Conservation (phyloP, 2,797 vertebrate species). For the Macropus fuliginosus region DNA sequence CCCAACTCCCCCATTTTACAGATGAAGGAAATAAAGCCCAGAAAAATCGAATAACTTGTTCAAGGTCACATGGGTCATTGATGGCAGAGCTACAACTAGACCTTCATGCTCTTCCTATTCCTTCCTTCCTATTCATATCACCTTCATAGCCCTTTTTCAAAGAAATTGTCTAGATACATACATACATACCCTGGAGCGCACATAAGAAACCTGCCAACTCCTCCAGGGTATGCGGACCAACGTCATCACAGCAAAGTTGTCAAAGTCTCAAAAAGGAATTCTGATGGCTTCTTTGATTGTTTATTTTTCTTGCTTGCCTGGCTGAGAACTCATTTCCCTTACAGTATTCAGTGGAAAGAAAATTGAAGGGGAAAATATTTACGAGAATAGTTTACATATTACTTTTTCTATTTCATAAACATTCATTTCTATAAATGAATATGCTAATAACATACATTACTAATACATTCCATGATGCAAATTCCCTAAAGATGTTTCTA, state of each 20-base stretch:
- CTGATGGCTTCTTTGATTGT: background rate
- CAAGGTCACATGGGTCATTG: background rate
- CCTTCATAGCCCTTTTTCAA: background rate
- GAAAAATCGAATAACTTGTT: background rate
- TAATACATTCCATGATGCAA: background rate
- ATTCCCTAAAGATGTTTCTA: background rate
- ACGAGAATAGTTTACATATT: background rate
- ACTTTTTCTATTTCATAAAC: background rate
- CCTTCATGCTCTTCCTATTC: background rate
- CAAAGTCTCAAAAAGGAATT: background rate
- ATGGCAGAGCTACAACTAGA: background rate
- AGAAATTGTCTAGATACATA: background rate
- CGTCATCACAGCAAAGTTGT: background rate
- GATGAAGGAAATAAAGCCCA: background rate
- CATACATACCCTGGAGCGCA: background rate
- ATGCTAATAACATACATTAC: background rate
- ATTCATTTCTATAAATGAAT: background rate
- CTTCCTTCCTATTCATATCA: background rate
- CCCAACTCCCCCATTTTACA: background rate
- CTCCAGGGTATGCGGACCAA: background rate
- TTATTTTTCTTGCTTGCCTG: background rate
- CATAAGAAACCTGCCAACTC: background rate
- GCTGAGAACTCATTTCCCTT: background rate
- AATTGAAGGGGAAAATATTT: background rate
- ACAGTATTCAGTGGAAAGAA: background rate